Base-by-base conservation (phyloP, 2,113 vertebrate species). In the Pheucticus melanocephalus region DNA sequence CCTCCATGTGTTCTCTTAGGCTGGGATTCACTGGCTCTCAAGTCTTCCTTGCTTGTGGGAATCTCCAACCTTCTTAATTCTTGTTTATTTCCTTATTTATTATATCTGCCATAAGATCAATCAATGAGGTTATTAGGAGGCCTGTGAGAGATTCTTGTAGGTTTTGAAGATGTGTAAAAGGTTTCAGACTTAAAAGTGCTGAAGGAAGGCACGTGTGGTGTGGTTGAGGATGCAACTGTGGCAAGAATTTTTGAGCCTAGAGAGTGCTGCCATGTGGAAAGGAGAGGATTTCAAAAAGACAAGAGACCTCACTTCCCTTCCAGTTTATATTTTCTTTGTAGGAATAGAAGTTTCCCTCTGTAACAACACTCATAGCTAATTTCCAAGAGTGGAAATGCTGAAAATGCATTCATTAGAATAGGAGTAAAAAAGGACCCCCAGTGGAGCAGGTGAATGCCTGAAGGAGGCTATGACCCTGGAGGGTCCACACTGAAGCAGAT, bases 281-380 rank as follows among this genome's bases (percentile, higher is more conserved):
- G 16, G 77, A 75, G 25, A 33, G 16, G 15, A 13, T n/a, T 66
- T 37, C 4, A 20, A 53, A 54, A 64, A 60, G 56, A 11, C 12
- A 3, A 33, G 57, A 31, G 22, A 10, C 25, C 7, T 30, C 30
- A 20, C 21, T 35, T 53, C 35, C 6, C 25, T 54, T 83, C 11
- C 2, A 15, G 21, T 50, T 50, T 27, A 11, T 15, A 40, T 24
- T 54, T 71, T 47, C 18, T n/a, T 64, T 56, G 23, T 27, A 53
- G 42, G 39, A 91, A 19, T 66, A 28, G 28, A 61, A 76, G 31
- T 47, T 51, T 8, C n/a, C 3, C 6, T 39, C 63, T 68, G 15
- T 33, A 28, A 5, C 30, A 81, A 57, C 0, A 1, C 18, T 42
- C 1, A 0, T n/a, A 39, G 25, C 17, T 53, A 2, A 63, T 84